Base-by-base conservation (phyloP, 92 coral and sea anemone species). In the Zoanthus sansibaricus region DNA sequence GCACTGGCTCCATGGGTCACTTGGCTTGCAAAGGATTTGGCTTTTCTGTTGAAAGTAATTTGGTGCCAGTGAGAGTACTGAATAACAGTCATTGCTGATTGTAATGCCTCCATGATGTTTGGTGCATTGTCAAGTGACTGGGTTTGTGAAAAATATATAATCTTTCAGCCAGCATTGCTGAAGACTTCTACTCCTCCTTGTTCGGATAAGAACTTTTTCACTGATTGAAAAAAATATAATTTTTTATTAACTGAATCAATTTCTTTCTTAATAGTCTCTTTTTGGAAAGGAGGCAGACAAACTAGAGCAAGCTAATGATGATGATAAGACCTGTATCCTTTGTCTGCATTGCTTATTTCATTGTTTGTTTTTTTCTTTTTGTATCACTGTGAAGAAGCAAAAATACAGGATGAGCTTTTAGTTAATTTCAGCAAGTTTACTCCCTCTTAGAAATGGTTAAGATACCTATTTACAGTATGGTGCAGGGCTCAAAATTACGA, bases 241-340 rank as follows among this genome's bases (percentile, higher is more conserved):
- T 37, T 2, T 37, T 0, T 2, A 37, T 37, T 4, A 37, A 37
- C 42, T 37, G 42, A 37, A 0, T 37, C 42, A 37, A 37, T 37
- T 37, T 37, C 42, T 37, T 37, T 37, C 3, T 37, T 37, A 37
- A 37, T 68, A 97, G 99, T 97, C 99, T 4, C 72, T 97, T 87
- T 97, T 97, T 92, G 99, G 99, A 37, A 97, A 97, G 66, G 99
- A 97, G 73, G 99, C 99, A 46, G 99, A 97, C 86, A 97, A 97
- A 77, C 93, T 97, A 42, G 99, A 97, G 75, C 99, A 97, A 91
- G 98, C 99, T 3, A 97, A 97, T 88, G 99, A 97, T 88, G 99
- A 97, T 91, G 99, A 97, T 89, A 97, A 92, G 87, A 97, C 99
- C 12, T 97, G 99, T 97, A 97, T 97, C 99, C 92, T 94, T 90